Evolutionary conservation across 2,797 vertebrate species (phyloP).

Genomic region (Gymnoscopelus microlampas): DNA sequence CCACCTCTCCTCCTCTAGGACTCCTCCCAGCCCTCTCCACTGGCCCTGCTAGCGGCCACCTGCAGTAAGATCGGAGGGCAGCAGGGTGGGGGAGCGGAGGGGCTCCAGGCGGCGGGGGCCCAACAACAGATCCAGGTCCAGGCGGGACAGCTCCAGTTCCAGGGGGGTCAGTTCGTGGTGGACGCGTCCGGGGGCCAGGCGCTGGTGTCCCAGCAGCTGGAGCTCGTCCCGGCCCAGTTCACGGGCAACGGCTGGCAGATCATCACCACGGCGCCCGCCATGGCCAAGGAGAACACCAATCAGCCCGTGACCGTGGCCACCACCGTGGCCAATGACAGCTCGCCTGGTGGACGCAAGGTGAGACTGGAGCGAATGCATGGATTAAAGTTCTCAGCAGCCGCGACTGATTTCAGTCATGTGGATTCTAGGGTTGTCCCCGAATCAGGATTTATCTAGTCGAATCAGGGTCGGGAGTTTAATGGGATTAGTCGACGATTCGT

Average conservation of each 20-base stretch:
- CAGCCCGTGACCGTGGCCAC: slow-evolving; percentile 85
- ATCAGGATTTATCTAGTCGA: no score
- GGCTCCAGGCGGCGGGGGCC: slow-evolving; percentile 79
- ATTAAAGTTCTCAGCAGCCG: no score
- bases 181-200: slow-evolving; percentile 93
- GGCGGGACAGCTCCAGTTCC: slow-evolving; percentile 83
- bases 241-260: slow-evolving; percentile 98
- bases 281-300: slow-evolving; percentile 90
- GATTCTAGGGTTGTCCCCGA: no score
- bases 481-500: no score
- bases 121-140: slow-evolving; percentile 78
- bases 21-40: slow-evolving; percentile 94
- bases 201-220: slow-evolving; percentile 93
- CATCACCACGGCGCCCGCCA: slow-evolving; percentile 88
- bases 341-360: slow-evolving; percentile 75
- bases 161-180: slow-evolving; percentile 83
- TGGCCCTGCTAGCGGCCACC: slow-evolving; percentile 97
- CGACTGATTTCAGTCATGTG: no score
- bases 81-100: slow-evolving; percentile 62
- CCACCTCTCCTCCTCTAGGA: slow-evolving; percentile 78
- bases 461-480: no score
- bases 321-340: slow-evolving; percentile 85
- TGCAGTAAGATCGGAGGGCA: slow-evolving; percentile 99
- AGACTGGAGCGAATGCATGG: no score
- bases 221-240: slow-evolving; percentile 95